Evolutionary conservation across 35 echinoderm and acorn worm species (phyloP), one percentile per base, ranked within the genome.

Genomic region (Ophiothrix spiculata): DNA sequence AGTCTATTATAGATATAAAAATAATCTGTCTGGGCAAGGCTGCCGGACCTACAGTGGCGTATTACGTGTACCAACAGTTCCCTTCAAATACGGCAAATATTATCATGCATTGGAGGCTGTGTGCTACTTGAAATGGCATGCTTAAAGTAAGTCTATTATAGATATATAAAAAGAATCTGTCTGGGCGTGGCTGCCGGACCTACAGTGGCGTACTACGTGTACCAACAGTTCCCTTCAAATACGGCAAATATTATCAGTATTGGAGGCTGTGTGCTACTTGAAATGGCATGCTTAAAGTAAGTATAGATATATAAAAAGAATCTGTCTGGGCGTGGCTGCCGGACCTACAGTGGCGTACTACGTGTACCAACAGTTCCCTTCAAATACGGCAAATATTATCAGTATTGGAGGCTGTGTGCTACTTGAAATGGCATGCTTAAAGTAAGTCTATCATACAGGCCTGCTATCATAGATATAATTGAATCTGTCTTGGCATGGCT

Each of bases 281-380:
- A 99, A 73, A 94, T 94, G 86, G 77, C 87, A 29, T 99, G 92
- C 73, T 69, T 99, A 36, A 94, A 90, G 96, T 99, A 89, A 92
- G 90, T 86, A n/a, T n/a, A n/a, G n/a, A n/a, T n/a, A n/a, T n/a
- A n/a, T n/a, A n/a, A n/a, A n/a, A n/a, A n/a, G n/a, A n/a, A n/a
- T 88, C 0, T 83, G 80, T 0, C 31, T 99, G 17, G 37, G 77
- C 14, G 36, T 93, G 40, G 39, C 32, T 37, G 35, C 36, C 28
- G 17, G 36, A 40, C 36, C 37, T 81, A 39, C 40, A 31, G 36
- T 35, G n/a, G 75, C 75, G 6, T 35, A 32, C 29, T 88, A 56
- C 28, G 29, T 76, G n/a, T 76, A 6, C 12, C 8, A 12, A 6
- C 8, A 29, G 13, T 6, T 29, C 75, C 75, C 75, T 76, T 29